Conservation (phyloP, 2,888 invertebrate genomes). For the Caenorhabditis sp. region DNA sequence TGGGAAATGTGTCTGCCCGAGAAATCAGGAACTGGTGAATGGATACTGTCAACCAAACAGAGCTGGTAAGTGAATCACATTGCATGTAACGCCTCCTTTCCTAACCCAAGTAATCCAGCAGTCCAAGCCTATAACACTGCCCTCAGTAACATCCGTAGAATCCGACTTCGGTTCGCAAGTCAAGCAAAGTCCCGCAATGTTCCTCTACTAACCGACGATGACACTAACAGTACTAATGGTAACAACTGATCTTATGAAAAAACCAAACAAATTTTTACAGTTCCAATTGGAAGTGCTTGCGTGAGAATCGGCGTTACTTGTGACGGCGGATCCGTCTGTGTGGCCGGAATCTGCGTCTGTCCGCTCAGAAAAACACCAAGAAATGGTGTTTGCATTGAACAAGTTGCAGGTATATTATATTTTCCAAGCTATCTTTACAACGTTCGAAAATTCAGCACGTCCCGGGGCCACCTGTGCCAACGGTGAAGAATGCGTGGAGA, state of each 20-base stretch:
- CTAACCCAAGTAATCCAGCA: slow-evolving; percentile 24
- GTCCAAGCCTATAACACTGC: slow-evolving; percentile 51
- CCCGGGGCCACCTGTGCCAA: slow-evolving; percentile 71
- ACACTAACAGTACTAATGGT: slow-evolving; percentile 18
- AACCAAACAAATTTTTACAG: slow-evolving; percentile 10
- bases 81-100: not conserved
- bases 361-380: slow-evolving; percentile 63
- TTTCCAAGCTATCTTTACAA: no score
- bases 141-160: slow-evolving; percentile 48
- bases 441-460: slow-evolving; percentile 55
- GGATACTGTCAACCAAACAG: slow-evolving; percentile 76
- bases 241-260: not conserved
- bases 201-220: slow-evolving; percentile 29
- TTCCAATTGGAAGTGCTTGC: slow-evolving; percentile 71
- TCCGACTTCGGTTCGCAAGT: slow-evolving; percentile 49
- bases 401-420: slow-evolving; percentile 60
- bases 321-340: slow-evolving; percentile 74
- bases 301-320: slow-evolving; percentile 71
- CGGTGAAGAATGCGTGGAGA: slow-evolving; percentile 70
- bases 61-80: slow-evolving; percentile 66
- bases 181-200: slow-evolving; percentile 47
- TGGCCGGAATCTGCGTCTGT: slow-evolving; percentile 76
- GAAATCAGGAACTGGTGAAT: slow-evolving; percentile 65
- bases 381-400: slow-evolving; percentile 59
- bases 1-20: slow-evolving; percentile 68